These are phyloP conservation scores for Actenoides hombroni DNA, from an alignment of 2,113 vertebrate genomes.

Conservation along the genomic window DNA sequence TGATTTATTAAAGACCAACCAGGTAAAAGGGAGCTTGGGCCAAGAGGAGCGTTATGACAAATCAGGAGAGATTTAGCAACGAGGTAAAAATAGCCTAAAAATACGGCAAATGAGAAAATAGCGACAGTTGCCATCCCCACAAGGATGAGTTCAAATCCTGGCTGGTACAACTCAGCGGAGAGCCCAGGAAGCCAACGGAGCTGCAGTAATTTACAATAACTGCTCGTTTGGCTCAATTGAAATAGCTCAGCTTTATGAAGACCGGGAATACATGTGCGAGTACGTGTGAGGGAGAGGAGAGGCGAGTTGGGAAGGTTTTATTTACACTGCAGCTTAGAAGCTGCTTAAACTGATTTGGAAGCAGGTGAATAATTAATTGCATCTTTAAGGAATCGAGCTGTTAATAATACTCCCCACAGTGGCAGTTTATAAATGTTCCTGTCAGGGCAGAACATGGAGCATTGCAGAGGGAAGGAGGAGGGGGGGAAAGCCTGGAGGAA, in stretches of 20 bases:
- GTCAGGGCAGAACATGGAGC: conserved; percentile 5
- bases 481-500: conserved; percentile 1
- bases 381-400: conserved; percentile 63
- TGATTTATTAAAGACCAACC: not conserved
- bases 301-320: conserved; percentile 33
- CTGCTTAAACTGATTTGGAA: conserved; percentile 65
- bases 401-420: conserved; percentile 63
- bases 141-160: conserved; percentile 46
- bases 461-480: not conserved
- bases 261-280: not conserved
- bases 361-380: conserved; percentile 74
- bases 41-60: not conserved
- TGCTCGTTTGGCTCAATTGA: conserved; percentile 48
- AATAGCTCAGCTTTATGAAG: conserved; percentile 20
- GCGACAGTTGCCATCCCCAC: not conserved
- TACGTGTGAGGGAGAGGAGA: not conserved
- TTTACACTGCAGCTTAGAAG: conserved; percentile 50
- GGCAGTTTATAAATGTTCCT: conserved; percentile 39
- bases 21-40: not conserved
- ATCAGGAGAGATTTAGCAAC: conserved; percentile 10
- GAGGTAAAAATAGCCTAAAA: conserved; percentile 31
- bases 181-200: not conserved
- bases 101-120: conserved; percentile 11
- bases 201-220: conserved; percentile 56
- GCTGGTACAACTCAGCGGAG: not conserved